A percentile compares a stretch with the other conserved stretches of the same genome.
These are phyloP conservation scores for Kuschelorhynchus macadamiae DNA, from an alignment of 2,888 invertebrate species.

Conservation along the genomic window DNA sequence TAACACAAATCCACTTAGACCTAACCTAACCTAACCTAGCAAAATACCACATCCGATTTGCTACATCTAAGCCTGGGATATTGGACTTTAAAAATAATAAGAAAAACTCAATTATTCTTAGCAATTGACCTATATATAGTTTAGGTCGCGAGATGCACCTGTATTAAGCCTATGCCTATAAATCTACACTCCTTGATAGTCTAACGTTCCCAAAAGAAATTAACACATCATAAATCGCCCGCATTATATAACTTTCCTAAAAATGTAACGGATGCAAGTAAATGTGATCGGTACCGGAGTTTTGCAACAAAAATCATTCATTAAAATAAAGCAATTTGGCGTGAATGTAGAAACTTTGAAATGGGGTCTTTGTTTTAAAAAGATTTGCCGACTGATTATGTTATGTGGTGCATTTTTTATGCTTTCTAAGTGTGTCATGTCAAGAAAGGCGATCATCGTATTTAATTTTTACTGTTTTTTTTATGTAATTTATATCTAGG, in stretches of 20 bases:
- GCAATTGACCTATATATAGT: too few species aligned
- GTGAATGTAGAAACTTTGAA: conserved; percentile 12
- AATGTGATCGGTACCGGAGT: conserved; percentile 2
- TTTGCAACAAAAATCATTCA: conserved; percentile 5
- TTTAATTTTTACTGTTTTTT: neutral
- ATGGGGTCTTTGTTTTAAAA: conserved; percentile 11
- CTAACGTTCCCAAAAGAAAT: conserved; percentile 4
- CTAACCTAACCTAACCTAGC: too few species aligned
- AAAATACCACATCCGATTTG: too few species aligned
- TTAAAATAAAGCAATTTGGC: conserved; percentile 7
- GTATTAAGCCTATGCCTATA: neutral
- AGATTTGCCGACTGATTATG: neutral
- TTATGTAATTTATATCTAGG: too few species aligned
- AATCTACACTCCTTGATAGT: neutral
- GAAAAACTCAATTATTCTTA: too few species aligned
- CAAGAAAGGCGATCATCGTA: conserved; percentile 5
- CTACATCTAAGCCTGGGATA: too few species aligned
- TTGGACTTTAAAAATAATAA: too few species aligned
- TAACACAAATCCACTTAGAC: too few species aligned
- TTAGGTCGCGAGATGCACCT: too few species aligned
- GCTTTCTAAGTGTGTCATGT: conserved; percentile 22
- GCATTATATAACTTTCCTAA: conserved; percentile 12
- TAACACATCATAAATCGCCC: neutral
- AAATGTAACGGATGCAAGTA: conserved; percentile 6
- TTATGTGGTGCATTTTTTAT: conserved; percentile 15